phyloP scores from a whole-genome alignment of 2,888 invertebrate species.

The Notocelia uddmanniana region DNA sequence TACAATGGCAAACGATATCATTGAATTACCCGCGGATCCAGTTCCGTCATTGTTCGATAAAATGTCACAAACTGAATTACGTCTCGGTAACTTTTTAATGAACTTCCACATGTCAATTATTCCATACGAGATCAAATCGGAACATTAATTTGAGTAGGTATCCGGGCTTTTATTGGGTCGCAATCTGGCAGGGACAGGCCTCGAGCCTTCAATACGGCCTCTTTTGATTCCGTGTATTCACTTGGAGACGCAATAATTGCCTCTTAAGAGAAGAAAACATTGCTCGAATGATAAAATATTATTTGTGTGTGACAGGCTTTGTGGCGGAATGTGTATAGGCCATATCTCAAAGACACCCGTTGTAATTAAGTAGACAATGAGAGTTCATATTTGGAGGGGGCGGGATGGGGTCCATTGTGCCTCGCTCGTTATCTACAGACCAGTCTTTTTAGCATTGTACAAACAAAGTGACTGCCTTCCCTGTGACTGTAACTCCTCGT shows the following conservation, averaged over 20 bases:
- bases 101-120: conserved; percentile 39
- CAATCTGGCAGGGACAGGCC: conserved; percentile 39
- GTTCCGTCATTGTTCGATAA: conserved; percentile 20
- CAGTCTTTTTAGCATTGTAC: conserved; percentile 77
- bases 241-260: conserved; percentile 63
- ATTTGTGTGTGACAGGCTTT: conserved; percentile 80
- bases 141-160: conserved; percentile 33
- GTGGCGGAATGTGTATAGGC: conserved; percentile 71
- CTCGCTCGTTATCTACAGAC: conserved; percentile 76
- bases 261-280: conserved; percentile 67
- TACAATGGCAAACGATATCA: conserved; percentile 19
- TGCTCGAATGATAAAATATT: conserved; percentile 73
- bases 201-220: conserved; percentile 46
- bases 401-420: conserved; percentile 70
- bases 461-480: conserved; percentile 66
- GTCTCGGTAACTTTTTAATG: conserved; percentile 40
- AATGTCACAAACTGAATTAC: conserved; percentile 28
- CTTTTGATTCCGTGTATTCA: conserved; percentile 54
- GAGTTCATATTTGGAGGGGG: conserved; percentile 78
- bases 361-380: conserved; percentile 84
- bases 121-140: conserved; percentile 33
- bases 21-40: conserved; percentile 17
- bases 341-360: conserved; percentile 79
- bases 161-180: conserved; percentile 29
- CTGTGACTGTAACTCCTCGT: conserved; percentile 64